Evolutionary conservation across 2,113 vertebrate species (phyloP).

Genomic region (Bungarus multicinctus): DNA sequence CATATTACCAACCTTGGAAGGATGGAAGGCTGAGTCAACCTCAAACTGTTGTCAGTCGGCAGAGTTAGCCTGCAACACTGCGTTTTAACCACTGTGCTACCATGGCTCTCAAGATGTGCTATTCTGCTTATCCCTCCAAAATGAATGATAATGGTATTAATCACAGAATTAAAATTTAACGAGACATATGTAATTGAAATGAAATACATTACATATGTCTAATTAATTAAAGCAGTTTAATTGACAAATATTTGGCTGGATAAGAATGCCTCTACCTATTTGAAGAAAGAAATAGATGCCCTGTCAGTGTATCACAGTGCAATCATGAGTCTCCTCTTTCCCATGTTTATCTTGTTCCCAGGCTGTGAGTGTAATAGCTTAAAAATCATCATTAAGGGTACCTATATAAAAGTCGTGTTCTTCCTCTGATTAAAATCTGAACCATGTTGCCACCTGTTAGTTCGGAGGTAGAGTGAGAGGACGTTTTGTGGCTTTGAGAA

Average conservation of each 20-base stretch:
- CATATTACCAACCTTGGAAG: no score
- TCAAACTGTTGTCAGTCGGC: no score
- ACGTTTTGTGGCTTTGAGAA: not conserved
- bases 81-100: no score
- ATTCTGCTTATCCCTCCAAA: not conserved
- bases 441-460: not conserved
- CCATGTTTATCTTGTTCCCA: not conserved
- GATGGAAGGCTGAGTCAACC: no score
- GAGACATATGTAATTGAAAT: not conserved
- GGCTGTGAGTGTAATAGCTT: not conserved
- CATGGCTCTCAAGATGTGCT: not conserved
- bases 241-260: not conserved
- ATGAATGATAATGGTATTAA: not conserved
- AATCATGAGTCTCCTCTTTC: not conserved
- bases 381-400: not conserved
- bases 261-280: not conserved
- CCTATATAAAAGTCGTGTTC: not conserved
- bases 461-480: not conserved
- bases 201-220: not conserved
- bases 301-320: not conserved
- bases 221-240: not conserved
- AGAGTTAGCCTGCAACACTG: no score
- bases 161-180: not conserved
- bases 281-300: not conserved
- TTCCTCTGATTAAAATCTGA: not conserved